A percentile compares a stretch with the other conserved stretches of the same genome.
Conservation (phyloP, 2,797 vertebrate genomes). For the Eurystomus glaucurus region DNA sequence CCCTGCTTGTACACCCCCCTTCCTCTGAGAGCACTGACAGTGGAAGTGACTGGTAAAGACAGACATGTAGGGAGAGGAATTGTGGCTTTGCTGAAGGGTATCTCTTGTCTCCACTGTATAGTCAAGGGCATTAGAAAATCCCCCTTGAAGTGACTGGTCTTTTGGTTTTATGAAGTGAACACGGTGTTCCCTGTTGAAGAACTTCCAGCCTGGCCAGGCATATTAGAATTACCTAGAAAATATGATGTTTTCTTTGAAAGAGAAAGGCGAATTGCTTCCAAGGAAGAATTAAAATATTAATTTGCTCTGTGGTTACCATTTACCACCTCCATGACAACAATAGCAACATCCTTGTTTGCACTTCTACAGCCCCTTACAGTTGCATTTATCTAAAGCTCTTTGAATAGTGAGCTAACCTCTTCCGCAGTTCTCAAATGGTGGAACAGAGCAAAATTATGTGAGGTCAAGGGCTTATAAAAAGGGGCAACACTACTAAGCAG, state of each 20-base stretch:
- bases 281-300: conserved; percentile 28
- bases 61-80: neutral
- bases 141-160: neutral
- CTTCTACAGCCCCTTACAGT: neutral
- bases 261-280: neutral
- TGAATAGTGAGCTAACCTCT: neutral
- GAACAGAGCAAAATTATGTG: conserved; percentile 7
- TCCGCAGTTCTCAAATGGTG: neutral
- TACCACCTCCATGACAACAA: conserved; percentile 27
- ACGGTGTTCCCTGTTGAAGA: neutral
- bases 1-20: fast-evolving
- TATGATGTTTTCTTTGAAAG: neutral
- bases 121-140: neutral
- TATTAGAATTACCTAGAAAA: conserved; percentile 46
- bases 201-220: neutral
- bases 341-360: neutral
- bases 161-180: neutral
- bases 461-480: neutral
- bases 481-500: neutral
- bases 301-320: conserved; percentile 12
- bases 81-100: conserved; percentile 2
- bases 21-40: neutral
- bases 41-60: neutral
- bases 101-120: neutral
- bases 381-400: neutral